Evolutionary conservation across 1,140 invertebrate species (phyloP).

Genomic region (Frieseomelitta varia): DNA sequence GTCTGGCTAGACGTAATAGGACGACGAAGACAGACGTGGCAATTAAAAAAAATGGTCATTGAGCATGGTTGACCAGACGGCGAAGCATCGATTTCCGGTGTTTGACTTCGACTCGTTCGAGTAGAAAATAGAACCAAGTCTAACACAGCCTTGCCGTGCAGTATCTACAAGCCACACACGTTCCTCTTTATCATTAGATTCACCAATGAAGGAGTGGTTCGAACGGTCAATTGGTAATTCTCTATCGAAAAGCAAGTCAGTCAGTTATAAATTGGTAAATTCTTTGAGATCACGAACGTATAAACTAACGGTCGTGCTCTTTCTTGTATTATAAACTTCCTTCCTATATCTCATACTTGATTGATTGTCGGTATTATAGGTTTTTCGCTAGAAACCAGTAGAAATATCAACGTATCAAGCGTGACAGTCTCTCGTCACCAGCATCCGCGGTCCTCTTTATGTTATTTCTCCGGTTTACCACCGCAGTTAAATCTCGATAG

Average conservation of each 20-base stretch:
- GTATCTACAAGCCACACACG: too few relatives aligned
- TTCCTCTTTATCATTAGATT: background rate
- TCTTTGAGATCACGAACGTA: too few relatives aligned
- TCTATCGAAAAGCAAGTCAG: too few relatives aligned
- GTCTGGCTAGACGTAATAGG: background rate
- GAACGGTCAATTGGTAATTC: too few relatives aligned
- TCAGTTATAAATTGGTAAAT: too few relatives aligned
- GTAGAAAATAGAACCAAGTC: constrained; percentile 23
- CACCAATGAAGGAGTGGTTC: too few relatives aligned
- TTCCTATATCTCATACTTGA: too few relatives aligned
- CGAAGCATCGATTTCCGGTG: constrained; percentile 17
- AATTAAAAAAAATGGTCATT: constrained; percentile 15
- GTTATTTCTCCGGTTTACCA: too few relatives aligned
- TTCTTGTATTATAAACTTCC: too few relatives aligned
- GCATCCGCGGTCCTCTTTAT: background rate
- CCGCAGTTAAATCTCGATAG: background rate
- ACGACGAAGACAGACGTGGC: background rate
- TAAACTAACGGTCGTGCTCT: too few relatives aligned
- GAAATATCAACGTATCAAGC: background rate
- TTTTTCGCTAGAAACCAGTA: background rate
- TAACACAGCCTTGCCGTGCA: background rate
- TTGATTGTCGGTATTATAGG: too few relatives aligned
- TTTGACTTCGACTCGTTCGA: background rate
- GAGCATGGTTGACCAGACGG: background rate
- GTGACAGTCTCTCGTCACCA: background rate